Percentiles rank a stretch among this genome's conserved stretches.
These are phyloP conservation scores for Tenualosa ilisha DNA, from an alignment of 2,797 vertebrate species.

Conservation along the genomic window DNA sequence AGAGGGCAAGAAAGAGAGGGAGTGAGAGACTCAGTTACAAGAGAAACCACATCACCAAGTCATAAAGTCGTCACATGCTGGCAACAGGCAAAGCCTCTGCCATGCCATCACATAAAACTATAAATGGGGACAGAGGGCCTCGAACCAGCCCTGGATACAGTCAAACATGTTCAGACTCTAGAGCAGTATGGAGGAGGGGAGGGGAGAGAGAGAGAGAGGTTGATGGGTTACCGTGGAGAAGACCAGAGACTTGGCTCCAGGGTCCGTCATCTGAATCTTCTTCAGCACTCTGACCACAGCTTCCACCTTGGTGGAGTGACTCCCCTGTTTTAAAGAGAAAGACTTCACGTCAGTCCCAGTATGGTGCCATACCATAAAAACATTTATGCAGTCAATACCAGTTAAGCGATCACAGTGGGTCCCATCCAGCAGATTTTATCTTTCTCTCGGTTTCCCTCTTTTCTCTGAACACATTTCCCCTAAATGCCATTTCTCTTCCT, in stretches of 20 bases:
- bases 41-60: neutral
- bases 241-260: constrained; percentile 92
- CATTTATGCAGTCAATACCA: neutral
- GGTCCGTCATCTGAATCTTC: constrained; percentile 89
- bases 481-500: neutral
- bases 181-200: constrained; percentile 35
- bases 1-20: neutral
- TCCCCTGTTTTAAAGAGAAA: constrained; percentile 79
- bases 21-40: neutral
- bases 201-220: too few species aligned
- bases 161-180: neutral
- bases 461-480: neutral
- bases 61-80: neutral
- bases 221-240: constrained; percentile 89
- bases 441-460: neutral
- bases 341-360: neutral
- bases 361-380: neutral
- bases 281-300: constrained; percentile 93
- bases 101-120: neutral
- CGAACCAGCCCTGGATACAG: neutral
- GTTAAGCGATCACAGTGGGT: neutral
- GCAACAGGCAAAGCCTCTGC: neutral
- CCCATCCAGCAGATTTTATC: neutral
- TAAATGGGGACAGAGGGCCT: neutral
- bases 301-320: constrained; percentile 98